A percentile compares a stretch with the other conserved stretches of the same genome.
Evolutionary conservation across 37 sponge, comb jelly and placozoan genomes (phyloP).

Genomic region (Hexactinellida sp.): DNA sequence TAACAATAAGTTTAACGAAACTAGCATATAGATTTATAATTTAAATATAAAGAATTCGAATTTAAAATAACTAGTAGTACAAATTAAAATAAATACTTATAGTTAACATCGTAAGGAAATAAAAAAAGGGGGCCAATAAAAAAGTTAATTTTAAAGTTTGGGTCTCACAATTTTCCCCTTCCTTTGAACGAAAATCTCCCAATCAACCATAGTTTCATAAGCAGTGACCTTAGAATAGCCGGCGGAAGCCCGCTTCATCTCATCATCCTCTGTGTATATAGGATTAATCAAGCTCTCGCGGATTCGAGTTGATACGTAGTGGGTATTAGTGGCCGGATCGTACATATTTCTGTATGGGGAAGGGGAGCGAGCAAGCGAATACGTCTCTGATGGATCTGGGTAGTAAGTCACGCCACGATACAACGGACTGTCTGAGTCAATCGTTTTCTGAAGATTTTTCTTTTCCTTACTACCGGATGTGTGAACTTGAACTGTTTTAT

Average conservation of each 20-base stretch:
- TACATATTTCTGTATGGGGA: background rate
- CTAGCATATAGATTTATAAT: no score
- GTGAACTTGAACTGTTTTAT: background rate
- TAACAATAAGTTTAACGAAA: no score
- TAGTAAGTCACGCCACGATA: conserved; percentile 8
- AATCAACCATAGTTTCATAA: background rate
- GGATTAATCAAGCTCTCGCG: background rate
- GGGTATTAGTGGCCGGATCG: background rate
- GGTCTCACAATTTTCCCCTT: background rate
- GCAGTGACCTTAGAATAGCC: background rate
- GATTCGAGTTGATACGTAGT: background rate
- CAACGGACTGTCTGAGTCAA: background rate
- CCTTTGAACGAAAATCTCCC: background rate
- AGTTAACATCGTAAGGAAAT: background rate
- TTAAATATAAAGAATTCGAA: background rate
- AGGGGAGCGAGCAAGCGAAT: background rate
- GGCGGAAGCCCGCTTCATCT: background rate
- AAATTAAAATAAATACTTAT: background rate
- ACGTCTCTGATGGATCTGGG: background rate
- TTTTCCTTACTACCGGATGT: background rate
- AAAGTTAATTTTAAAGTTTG: no score
- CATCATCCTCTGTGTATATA: background rate
- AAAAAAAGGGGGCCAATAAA: no score
- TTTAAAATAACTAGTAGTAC: background rate
- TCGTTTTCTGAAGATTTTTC: background rate